Evolutionary conservation across 2,888 invertebrate genomes (phyloP), one percentile per base, ranked within the genome.

Genomic region (Apotomis turbidana): DNA sequence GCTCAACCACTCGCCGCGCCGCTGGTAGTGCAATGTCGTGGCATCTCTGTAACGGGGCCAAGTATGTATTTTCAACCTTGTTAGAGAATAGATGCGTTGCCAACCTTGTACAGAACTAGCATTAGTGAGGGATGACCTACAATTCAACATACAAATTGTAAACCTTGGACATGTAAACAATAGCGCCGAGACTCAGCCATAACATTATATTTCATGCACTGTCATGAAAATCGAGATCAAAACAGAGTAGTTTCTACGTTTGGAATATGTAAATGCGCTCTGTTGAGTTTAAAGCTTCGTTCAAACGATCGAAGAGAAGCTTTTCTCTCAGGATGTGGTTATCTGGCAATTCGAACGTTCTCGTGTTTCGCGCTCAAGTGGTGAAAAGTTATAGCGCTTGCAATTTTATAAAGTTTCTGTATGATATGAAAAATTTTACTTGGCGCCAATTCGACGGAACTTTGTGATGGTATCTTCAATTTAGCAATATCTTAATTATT

Each of bases 241-340:
- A 57, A 55, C 49, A 46, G 49, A 63, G 49, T 55, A 27, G 44
- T 49, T 55, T 68, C 59, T 68, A 60, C 60, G 51, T 68, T 60
- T 52, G 41, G 52, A 68, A 60, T 68, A 68, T 58, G 57, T 58
- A 61, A 57, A 51, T 58, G 15, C 12, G 41, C 5, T 57, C 27
- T 70, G 52, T 52, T 75, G 78, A 83, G 83, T 81, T 77, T 80
- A 83, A 85, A 85, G 81, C 84, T 80, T 78, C 78, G 80, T 81
- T 83, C 83, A 81, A 83, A 83, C 75, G 81, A 77, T 81, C 51
- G 82, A 80, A 86, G 84, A 81, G 80, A 83, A 82, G 81, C 78
- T 86, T 85, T 82, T 79, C 79, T 85, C 85, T 88, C 88, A 87
- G 79, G 77, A 78, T 76, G 76, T 77, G 77, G 77, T 79, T 84